Conservation (phyloP, 2,113 vertebrate genomes). For the Alaudala cheleensis region DNA sequence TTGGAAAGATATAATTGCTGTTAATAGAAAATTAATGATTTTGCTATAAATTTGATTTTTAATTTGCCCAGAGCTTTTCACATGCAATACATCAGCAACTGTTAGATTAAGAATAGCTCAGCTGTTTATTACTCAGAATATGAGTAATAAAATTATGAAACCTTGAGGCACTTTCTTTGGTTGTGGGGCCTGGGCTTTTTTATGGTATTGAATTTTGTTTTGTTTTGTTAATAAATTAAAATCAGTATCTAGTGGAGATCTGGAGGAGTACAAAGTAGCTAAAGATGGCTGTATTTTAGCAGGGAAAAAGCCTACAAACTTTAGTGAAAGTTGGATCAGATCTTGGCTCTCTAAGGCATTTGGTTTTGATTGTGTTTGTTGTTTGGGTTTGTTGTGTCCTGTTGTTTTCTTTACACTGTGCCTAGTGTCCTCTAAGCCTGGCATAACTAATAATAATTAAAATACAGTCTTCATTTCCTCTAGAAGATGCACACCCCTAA, state of each 20-base stretch:
- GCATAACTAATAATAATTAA: background rate
- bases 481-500: background rate
- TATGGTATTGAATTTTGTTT: background rate
- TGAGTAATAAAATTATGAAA: background rate
- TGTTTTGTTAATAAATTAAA: background rate
- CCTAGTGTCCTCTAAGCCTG: background rate
- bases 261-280: background rate
- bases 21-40: background rate
- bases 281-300: background rate
- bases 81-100: background rate
- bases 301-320: background rate
- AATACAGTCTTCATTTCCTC: background rate
- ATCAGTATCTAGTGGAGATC: background rate
- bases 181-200: background rate
- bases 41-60: background rate
- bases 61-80: background rate
- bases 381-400: background rate
- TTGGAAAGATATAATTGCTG: background rate
- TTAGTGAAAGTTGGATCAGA: background rate
- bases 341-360: background rate
- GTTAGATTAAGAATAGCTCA: background rate
- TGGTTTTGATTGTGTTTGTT: background rate
- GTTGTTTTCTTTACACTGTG: background rate
- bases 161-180: background rate
- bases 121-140: background rate